Base-by-base conservation (phyloP, 1,140 invertebrate genomes). In the Cataglyphis hispanica region DNA sequence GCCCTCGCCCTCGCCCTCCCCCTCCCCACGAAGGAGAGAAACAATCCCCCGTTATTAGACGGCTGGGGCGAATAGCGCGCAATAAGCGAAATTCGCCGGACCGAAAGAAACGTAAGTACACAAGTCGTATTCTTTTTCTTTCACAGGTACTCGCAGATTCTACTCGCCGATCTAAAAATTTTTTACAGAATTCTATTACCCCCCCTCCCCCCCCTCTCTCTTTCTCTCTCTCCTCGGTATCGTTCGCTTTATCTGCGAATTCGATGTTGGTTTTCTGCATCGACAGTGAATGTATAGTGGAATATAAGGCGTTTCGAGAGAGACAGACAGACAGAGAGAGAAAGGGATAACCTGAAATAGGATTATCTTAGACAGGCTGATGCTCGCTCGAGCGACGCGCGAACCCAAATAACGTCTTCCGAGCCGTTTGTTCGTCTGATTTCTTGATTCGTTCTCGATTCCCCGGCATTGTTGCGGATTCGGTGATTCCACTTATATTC, bases 41-140 rank as follows among this genome's bases (percentile, higher is more conserved):
- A 84, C 83, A 69, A 86, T 76, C 74, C 85, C 64, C 88, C 85
- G 84, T 90, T 90, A 90, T 90, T 90, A 87, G 85, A 89, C 40
- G n/a, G 61, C 60, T 58, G 86, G 72, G 86, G 72, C 81, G 74
- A 89, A 69, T 80, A 61, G 56, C 74, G 56, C 58, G 58, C 85
- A 87, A 89, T 89, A 89, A 85, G 69, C 78, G 67, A 74, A 61
- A 77, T 80, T 80, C 40, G 50, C 25, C 78, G 85, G 10, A 37
- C 50, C 85, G 69, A 63, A 89, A 86, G 56, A 84, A 84, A 80
- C 76, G 77, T 90, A 80, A 90, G 89, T 87, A 89, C 27, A 13
- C 86, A 76, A 64, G 22, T 87, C 67, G 67, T 84, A 64, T 34
- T 63, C 60, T 53, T 63, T 10, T 67, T 58, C 40, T 34, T 5